phyloP scores from a whole-genome alignment of 2,113 vertebrate species.

The Perognathus longimembris region DNA sequence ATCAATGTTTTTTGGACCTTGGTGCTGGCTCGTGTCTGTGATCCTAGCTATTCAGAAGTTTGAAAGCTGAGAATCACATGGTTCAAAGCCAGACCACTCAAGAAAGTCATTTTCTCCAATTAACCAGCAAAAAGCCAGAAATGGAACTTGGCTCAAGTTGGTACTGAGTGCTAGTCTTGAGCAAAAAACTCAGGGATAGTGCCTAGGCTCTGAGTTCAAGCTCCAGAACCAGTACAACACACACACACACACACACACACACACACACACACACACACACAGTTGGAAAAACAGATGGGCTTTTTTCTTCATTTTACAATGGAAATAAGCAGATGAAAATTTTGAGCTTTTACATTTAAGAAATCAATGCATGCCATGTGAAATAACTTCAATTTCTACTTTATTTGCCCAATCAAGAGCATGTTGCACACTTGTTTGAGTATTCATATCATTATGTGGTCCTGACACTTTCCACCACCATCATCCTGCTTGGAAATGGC shows the following conservation, averaged over 20 bases:
- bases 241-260: background rate
- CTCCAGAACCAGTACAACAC: no score
- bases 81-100: no score
- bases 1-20: no score
- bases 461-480: background rate
- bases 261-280: background rate
- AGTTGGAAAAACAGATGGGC: background rate
- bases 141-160: no score
- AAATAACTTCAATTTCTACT: background rate
- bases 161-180: no score
- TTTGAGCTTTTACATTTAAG: slow-evolving; percentile 30
- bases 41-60: no score
- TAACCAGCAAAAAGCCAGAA: no score
- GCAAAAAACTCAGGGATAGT: no score
- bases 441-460: background rate
- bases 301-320: slow-evolving; percentile 31
- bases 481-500: background rate
- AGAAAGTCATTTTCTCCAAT: no score
- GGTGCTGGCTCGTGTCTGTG: no score
- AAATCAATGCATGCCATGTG: background rate
- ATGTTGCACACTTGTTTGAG: background rate
- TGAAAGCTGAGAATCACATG: no score
- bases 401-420: background rate
- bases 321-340: slow-evolving; percentile 14
- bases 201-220: no score